A percentile compares a stretch with the other conserved stretches of the same genome.
These are phyloP conservation scores for Galerucella calmariensis DNA, from an alignment of 2,888 invertebrate species.

Conservation along the genomic window DNA sequence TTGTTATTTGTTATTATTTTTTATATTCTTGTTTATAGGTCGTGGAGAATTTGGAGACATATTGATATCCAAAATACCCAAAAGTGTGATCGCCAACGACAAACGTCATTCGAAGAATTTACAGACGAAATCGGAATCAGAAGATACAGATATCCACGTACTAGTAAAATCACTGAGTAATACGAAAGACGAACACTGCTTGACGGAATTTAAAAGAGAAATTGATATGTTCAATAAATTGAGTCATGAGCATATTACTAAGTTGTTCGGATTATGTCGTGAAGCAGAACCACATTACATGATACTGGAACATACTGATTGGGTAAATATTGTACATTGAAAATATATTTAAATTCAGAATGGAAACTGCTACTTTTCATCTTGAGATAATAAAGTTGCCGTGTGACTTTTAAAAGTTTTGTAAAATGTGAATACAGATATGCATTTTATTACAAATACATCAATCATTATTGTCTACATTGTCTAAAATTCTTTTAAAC, in stretches of 20 bases:
- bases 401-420: too few relatives aligned
- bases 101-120: slow-evolving; percentile 51
- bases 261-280: slow-evolving; percentile 83
- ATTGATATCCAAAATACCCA: slow-evolving; percentile 75
- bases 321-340: slow-evolving; percentile 71
- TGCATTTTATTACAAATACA: too few relatives aligned
- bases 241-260: slow-evolving; percentile 84
- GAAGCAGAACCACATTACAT: slow-evolving; percentile 89
- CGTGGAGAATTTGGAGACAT: slow-evolving; percentile 95
- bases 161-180: slow-evolving; percentile 82
- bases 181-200: slow-evolving; percentile 80
- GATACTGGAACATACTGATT: slow-evolving; percentile 91
- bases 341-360: too few relatives aligned
- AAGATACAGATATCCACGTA: slow-evolving; percentile 68
- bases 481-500: too few relatives aligned
- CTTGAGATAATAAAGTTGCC: too few relatives aligned
- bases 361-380: too few relatives aligned
- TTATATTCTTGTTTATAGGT: slow-evolving; percentile 37
- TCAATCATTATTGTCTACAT: too few relatives aligned
- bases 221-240: slow-evolving; percentile 86
- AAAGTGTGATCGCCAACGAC: slow-evolving; percentile 52
- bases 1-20: too few relatives aligned
- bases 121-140: slow-evolving; percentile 52
- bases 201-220: slow-evolving; percentile 89
- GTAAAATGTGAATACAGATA: too few relatives aligned